Evolutionary conservation across 2,797 vertebrate species (phyloP).

Genomic region (Lophius americanus): DNA sequence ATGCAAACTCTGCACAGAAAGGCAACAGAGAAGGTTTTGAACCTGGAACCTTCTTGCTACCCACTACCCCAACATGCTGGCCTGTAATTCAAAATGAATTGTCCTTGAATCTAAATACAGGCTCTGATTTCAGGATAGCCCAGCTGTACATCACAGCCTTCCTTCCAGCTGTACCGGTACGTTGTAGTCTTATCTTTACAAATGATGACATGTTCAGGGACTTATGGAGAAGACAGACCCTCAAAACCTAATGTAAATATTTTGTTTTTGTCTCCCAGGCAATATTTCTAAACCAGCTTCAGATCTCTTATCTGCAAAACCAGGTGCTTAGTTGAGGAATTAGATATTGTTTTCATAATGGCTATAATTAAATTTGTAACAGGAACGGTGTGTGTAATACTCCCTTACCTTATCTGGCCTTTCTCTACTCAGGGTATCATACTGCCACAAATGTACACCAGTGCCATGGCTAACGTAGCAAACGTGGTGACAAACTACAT

Average conservation of each 20-base stretch:
- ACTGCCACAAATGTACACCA: conserved; percentile 87
- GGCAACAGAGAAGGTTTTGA: no score
- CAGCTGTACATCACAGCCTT: conserved; percentile 90
- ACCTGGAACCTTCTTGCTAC: no score
- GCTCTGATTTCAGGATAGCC: conserved; percentile 84
- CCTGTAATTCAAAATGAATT: neutral
- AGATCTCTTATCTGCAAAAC: conserved; percentile 88
- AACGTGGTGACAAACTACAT: conserved; percentile 87
- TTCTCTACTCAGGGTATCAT: conserved; percentile 85
- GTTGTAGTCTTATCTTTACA: conserved; percentile 45
- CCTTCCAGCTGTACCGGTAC: conserved; percentile 92
- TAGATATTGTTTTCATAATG: neutral
- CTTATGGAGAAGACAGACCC: neutral
- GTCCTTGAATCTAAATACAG: conserved; percentile 4
- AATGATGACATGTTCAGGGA: neutral
- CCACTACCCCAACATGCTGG: no score
- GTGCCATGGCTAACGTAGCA: conserved; percentile 84
- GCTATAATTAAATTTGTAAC: neutral
- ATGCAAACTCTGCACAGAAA: no score
- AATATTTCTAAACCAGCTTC: conserved; percentile 86
- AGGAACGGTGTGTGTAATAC: neutral
- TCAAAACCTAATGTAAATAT: neutral
- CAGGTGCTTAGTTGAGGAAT: conserved; percentile 78
- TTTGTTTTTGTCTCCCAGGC: conserved; percentile 74
- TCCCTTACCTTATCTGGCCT: conserved; percentile 8